A percentile compares a stretch with the other conserved stretches of the same genome.
Conservation (phyloP, 2,888 invertebrate species). For the Lasius fuliginosus region DNA sequence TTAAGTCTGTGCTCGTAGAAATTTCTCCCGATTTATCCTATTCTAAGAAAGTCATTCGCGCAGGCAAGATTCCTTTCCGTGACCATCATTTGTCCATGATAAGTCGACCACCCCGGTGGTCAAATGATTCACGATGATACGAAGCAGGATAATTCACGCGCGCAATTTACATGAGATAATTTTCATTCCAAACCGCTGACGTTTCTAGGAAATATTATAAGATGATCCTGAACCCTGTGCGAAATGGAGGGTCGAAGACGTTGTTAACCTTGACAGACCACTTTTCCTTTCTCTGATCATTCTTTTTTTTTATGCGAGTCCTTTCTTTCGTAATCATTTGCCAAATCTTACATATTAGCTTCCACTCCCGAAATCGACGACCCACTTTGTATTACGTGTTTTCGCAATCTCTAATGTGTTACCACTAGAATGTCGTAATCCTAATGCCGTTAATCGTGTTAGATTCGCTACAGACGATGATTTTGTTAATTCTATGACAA, state of each 20-base stretch:
- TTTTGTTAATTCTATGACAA: not conserved
- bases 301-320: conserved; percentile 57
- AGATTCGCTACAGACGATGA: not conserved
- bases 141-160: not conserved
- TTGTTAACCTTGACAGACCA: conserved; percentile 65
- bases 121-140: not conserved
- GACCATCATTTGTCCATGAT: not conserved
- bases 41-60: too few species aligned
- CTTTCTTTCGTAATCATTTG: conserved; percentile 21
- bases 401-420: not conserved
- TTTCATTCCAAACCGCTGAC: not conserved
- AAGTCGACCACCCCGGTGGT: not conserved
- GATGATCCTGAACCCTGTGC: conserved; percentile 31
- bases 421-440: not conserved
- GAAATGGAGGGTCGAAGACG: conserved; percentile 28
- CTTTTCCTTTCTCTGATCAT: conserved; percentile 66
- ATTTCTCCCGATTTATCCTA: too few species aligned
- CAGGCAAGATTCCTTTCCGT: not conserved
- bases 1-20: too few species aligned
- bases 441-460: not conserved
- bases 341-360: not conserved
- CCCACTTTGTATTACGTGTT: not conserved
- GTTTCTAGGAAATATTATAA: conserved; percentile 23
- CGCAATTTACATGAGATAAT: not conserved
- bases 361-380: not conserved